These are phyloP conservation scores for Aphelenchoides avenae DNA, from an alignment of 1,140 invertebrate genomes.

Conservation along the genomic window DNA sequence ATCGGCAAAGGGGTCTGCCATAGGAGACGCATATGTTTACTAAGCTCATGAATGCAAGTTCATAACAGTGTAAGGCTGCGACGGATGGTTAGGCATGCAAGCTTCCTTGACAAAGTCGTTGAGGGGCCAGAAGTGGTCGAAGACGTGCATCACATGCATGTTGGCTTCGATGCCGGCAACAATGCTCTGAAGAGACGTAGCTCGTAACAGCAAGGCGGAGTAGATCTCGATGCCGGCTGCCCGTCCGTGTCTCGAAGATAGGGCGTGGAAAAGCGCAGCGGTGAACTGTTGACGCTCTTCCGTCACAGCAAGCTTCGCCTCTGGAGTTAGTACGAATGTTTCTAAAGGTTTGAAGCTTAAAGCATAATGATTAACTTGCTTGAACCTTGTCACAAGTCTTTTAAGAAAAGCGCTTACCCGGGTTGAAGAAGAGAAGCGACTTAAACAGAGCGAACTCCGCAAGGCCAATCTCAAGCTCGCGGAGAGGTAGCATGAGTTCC, in stretches of 20 bases:
- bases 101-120: constrained; percentile 19
- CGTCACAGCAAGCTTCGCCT: constrained; percentile 43
- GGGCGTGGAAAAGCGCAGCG: constrained; percentile 46
- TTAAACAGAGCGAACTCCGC: constrained; percentile 65
- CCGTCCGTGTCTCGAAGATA: constrained; percentile 42
- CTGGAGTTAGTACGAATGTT: constrained; percentile 44
- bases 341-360: no score
- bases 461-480: constrained; percentile 63
- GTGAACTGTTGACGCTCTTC: constrained; percentile 55
- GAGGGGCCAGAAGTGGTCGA: constrained; percentile 13
- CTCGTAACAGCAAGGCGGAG: constrained; percentile 57
- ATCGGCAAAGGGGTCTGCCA: no score
- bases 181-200: constrained; percentile 54
- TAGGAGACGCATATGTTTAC: no score
- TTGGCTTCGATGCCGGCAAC: constrained; percentile 52
- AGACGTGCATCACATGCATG: no score
- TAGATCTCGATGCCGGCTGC: constrained; percentile 52
- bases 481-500: constrained; percentile 62
- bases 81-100: no score
- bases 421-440: constrained; percentile 64
- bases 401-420: constrained; percentile 58
- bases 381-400: no score
- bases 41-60: no score
- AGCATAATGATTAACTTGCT: no score
- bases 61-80: no score